Evolutionary conservation across 2,113 vertebrate genomes (phyloP).

Genomic region (Sclerurus mexicanus): DNA sequence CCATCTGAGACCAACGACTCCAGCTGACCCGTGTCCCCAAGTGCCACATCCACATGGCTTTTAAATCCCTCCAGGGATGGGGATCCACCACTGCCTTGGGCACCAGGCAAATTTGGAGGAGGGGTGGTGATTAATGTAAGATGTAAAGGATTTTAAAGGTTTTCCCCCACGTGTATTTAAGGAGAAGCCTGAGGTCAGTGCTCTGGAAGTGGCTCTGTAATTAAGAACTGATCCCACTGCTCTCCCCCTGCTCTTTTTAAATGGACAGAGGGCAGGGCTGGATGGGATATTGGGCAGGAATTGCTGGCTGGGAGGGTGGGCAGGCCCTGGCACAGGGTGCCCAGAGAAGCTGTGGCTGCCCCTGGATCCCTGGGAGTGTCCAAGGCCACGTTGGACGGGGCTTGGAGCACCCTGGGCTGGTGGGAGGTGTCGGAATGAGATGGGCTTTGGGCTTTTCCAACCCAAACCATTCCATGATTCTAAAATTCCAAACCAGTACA

Average conservation of each 20-base stretch:
- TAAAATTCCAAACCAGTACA: not conserved
- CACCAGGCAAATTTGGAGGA: not conserved
- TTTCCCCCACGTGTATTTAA: not conserved
- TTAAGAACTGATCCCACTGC: not conserved
- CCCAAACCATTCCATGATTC: not conserved
- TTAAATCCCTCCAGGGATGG: not conserved
- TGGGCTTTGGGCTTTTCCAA: not conserved
- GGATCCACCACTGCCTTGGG: not conserved
- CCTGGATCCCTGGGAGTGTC: not conserved
- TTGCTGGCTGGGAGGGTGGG: rapidly evolving
- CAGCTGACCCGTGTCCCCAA: not conserved
- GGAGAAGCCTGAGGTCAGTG: not conserved
- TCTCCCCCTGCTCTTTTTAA: not conserved
- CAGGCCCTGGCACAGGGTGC: not conserved
- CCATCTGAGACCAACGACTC: not conserved
- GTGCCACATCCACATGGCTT: not conserved
- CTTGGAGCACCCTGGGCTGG: rapidly evolving
- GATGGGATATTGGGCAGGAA: not conserved
- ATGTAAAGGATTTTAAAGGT: not conserved
- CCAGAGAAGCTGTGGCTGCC: not conserved
- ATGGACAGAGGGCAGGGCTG: not conserved
- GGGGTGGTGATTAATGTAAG: not conserved
- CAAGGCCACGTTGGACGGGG: not conserved
- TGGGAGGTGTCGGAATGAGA: not conserved
- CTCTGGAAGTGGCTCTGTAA: not conserved